Percentiles rank a stretch among this genome's conserved stretches.
These are phyloP conservation scores for Poeciliopsis retropinna DNA, from an alignment of 2,113 vertebrate species.

Conservation along the genomic window DNA sequence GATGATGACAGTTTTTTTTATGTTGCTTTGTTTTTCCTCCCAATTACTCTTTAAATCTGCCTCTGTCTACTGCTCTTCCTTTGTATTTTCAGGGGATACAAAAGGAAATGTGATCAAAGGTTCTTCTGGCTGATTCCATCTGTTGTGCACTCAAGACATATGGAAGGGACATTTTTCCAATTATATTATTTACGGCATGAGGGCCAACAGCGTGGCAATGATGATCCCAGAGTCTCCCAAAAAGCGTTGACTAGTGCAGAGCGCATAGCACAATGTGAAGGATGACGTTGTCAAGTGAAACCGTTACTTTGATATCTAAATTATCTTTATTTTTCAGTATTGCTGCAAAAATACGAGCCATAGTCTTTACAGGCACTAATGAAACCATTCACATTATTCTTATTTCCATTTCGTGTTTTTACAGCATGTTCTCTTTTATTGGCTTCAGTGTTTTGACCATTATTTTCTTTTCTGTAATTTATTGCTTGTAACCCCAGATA, in stretches of 20 bases:
- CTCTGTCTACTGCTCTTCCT: background rate
- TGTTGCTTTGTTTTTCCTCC: background rate
- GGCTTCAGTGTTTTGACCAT: too few species aligned
- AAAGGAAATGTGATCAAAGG: slow-evolving; percentile 47
- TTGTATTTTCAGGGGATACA: slow-evolving; percentile 21
- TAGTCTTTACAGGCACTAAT: too few species aligned
- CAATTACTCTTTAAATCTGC: slow-evolving; percentile 8
- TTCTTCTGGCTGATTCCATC: slow-evolving; percentile 22
- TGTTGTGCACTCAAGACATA: slow-evolving; percentile 38
- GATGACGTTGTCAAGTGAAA: too few species aligned
- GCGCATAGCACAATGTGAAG: background rate
- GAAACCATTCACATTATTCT: background rate
- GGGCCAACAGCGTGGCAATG: slow-evolving; percentile 6
- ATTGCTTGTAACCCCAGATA: slow-evolving; percentile 16
- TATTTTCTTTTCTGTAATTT: background rate
- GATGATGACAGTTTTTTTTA: background rate
- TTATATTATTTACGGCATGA: slow-evolving; percentile 33
- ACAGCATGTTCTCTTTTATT: background rate
- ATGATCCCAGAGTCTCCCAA: slow-evolving; percentile 22
- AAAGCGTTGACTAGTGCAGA: slow-evolving; percentile 3
- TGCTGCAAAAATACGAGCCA: too few species aligned
- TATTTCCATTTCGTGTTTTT: background rate
- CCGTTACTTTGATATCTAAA: too few species aligned
- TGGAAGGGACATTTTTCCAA: slow-evolving; percentile 28
- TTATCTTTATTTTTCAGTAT: too few species aligned